Evolutionary conservation across 2,888 invertebrate species (phyloP), one percentile per base, ranked within the genome.

Genomic region (Clanis bilineata): DNA sequence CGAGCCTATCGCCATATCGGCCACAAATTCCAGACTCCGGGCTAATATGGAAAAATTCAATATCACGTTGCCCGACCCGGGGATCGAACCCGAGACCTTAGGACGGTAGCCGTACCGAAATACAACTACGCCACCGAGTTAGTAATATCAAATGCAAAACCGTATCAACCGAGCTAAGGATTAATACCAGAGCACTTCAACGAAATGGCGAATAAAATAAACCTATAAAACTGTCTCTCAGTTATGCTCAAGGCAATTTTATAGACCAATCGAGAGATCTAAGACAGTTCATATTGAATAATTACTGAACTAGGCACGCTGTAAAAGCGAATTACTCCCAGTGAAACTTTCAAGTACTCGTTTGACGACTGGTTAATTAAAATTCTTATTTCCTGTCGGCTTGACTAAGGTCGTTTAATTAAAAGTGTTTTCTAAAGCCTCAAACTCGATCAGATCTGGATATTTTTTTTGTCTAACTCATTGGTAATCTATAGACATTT

Each of bases 231-330:
- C 61, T 39, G 61, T 56, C 54, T 58, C 44, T 15, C 28, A 9
- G 18, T 18, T 28, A 44, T 51, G 3, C 28, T 18, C 5, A 32
- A 32, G 18, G 32, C 57, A 23, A 62, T 58, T 64, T 64, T 61
- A 64, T 63, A 56, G 60, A 38, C 56, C 56, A 58, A 60, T 61
- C 63, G 51, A 18, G 43, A 61, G 62, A 55, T 44, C 58, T 39
- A 38, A 39, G 15, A 21, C 61, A 59, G 51, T 66, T 64, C 61
- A 64, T 58, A 65, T 60, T 32, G 47, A 58, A 55, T 64, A 65
- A 62, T 65, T 60, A 62, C 51, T 28, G 28, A 51, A 51, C 28
- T 21, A 18, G 51, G 15, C 51, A 28, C 28, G 51, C 45, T 57
- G 45, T 59, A 56, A 60, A 60, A 54, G 44, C 32, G 23, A 57